phyloP scores from a whole-genome alignment of 2,113 vertebrate genomes.

The Myanophis thanlyinensis region DNA sequence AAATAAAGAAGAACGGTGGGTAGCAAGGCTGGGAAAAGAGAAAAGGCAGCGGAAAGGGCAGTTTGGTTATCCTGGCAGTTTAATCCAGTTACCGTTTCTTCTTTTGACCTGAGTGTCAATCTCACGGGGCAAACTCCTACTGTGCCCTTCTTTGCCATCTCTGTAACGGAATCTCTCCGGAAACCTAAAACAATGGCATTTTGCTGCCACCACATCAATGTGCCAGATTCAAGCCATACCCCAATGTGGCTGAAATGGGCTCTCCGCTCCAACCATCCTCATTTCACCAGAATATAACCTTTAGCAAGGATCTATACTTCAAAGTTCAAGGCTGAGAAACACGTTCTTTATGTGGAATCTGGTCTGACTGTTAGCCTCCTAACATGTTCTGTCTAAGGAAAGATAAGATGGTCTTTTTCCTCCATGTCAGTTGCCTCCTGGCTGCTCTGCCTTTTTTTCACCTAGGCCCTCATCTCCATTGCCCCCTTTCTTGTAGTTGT shows the following conservation, averaged over 20 bases:
- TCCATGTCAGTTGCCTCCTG: neutral
- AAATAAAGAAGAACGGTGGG: neutral
- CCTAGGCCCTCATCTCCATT: neutral
- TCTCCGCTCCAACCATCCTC: neutral
- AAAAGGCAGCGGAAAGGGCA: neutral
- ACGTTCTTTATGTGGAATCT: neutral
- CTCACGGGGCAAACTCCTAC: neutral
- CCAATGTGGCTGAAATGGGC: neutral
- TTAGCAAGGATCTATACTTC: neutral
- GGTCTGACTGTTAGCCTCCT: neutral
- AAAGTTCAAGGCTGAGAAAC: neutral
- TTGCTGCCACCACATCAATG: neutral
- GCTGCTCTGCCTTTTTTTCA: neutral
- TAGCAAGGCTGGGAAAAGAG: neutral
- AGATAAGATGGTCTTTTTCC: neutral
- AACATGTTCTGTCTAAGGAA: neutral
- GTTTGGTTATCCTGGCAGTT: neutral
- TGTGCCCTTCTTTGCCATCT: neutral
- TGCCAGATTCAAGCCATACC: neutral
- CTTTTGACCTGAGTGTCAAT: neutral
- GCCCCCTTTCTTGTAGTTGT: neutral
- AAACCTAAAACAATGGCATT: neutral
- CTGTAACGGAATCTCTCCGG: neutral
- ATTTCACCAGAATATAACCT: neutral
- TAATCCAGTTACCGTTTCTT: neutral